Conservation (phyloP, 2,797 vertebrate genomes). For the Sorex maritimensis region DNA sequence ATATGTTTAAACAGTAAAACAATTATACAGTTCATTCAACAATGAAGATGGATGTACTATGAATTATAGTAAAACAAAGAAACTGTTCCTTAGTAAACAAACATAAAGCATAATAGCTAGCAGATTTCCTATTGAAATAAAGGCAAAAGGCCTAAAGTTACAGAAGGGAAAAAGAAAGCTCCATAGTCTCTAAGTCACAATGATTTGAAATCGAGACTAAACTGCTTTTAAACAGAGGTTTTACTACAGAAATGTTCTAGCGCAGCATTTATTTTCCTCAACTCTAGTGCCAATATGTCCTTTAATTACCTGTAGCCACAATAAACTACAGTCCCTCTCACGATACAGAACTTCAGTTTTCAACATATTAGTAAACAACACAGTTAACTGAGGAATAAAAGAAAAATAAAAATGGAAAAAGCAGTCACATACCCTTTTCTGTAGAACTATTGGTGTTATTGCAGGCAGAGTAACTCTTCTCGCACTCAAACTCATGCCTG, state of each 20-base stretch:
- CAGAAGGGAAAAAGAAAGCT: conserved; percentile 43
- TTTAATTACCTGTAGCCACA: conserved; percentile 63
- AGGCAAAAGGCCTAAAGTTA: conserved; percentile 66
- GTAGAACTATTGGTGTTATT: conserved; percentile 95
- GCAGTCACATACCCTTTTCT: conserved; percentile 91
- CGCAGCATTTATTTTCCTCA: not conserved
- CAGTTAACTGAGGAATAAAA: not conserved
- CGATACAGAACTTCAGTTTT: conserved; percentile 44
- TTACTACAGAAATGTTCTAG: conserved; percentile 45
- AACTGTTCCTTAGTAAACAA: conserved; percentile 65
- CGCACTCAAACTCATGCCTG: conserved; percentile 95
- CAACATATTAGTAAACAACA: conserved; percentile 61
- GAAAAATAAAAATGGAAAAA: not conserved
- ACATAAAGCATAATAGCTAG: conserved; percentile 60
- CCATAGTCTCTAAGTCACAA: conserved; percentile 60
- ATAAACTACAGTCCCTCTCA: conserved; percentile 48
- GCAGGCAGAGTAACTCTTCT: conserved; percentile 96
- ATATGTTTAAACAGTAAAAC: conserved; percentile 64
- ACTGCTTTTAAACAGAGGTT: conserved; percentile 37
- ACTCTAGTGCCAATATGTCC: conserved; percentile 50
- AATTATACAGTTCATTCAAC: conserved; percentile 59
- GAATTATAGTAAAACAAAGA: conserved; percentile 75
- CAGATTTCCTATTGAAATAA: conserved; percentile 76
- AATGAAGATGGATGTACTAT: conserved; percentile 55
- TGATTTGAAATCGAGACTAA: conserved; percentile 55